Percentiles rank a stretch among this genome's conserved stretches.
Conservation (phyloP, 2,888 invertebrate genomes). For the Chorisops tibialis region DNA sequence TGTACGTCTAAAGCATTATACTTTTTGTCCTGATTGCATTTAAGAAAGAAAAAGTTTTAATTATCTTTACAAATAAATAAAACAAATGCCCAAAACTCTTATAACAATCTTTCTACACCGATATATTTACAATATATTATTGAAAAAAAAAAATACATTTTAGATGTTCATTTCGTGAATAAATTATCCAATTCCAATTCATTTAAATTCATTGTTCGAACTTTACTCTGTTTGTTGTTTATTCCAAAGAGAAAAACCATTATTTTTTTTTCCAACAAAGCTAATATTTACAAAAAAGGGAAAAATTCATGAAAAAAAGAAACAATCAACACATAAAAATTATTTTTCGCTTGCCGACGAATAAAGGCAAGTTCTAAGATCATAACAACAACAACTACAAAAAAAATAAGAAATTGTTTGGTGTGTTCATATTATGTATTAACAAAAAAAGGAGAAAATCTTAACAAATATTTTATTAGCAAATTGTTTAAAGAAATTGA, state of each 20-base stretch:
- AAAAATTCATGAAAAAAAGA: no score
- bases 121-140: no score
- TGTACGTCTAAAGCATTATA: no score
- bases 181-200: no score
- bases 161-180: no score
- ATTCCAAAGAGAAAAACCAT: neutral
- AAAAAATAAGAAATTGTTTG: conserved; percentile 15
- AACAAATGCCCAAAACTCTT: no score
- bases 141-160: no score
- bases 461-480: conserved; percentile 23
- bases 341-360: neutral
- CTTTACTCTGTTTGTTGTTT: neutral
- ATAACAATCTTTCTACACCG: no score
- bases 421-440: conserved; percentile 25
- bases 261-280: neutral
- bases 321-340: neutral
- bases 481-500: conserved; percentile 22
- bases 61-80: no score
- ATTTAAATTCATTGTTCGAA: no score
- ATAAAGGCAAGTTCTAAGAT: neutral
- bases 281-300: neutral
- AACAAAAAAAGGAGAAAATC: conserved; percentile 1
- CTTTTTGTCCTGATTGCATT: no score
- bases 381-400: neutral
- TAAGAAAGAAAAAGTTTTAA: no score